A percentile compares a stretch with the other conserved stretches of the same genome.
Evolutionary conservation across 2,113 vertebrate genomes (phyloP).

Genomic region (Ctenomys sociabilis): DNA sequence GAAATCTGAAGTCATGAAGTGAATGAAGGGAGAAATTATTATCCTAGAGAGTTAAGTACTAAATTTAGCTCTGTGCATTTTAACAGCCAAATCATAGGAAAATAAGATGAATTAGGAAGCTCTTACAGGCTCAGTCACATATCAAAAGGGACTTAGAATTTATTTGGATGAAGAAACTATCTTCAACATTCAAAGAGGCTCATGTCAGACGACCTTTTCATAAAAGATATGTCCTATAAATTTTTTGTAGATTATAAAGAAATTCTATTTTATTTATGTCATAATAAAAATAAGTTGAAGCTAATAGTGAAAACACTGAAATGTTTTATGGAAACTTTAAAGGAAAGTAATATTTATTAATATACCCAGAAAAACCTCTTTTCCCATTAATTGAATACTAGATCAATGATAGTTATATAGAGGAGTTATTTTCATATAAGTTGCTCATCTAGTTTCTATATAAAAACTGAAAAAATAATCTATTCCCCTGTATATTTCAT

Average conservation of each 20-base stretch:
- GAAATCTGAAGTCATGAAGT: constrained; percentile 28
- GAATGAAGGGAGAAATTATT: not conserved
- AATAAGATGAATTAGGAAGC: constrained; percentile 7
- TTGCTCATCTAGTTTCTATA: constrained; percentile 6
- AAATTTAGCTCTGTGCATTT: constrained; percentile 52
- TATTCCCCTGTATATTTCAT: not conserved
- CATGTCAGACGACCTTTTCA: constrained; percentile 25
- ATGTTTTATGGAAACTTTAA: constrained; percentile 36
- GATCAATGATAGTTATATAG: not conserved
- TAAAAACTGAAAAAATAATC: not conserved
- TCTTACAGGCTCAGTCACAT: not conserved
- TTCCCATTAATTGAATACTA: not conserved
- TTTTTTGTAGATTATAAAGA: constrained; percentile 15
- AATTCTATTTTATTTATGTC: constrained; percentile 44
- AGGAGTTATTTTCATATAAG: not conserved
- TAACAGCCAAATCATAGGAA: constrained; percentile 42
- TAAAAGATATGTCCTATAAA: constrained; percentile 18
- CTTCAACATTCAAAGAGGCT: constrained; percentile 13
- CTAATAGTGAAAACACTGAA: constrained; percentile 44
- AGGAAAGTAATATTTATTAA: constrained; percentile 44
- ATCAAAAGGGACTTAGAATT: not conserved
- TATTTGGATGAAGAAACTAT: constrained; percentile 46
- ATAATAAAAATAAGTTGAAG: constrained; percentile 12
- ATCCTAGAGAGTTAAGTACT: not conserved
- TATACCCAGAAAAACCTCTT: not conserved